Evolutionary conservation across 2,888 invertebrate genomes (phyloP), one percentile per base, ranked within the genome.

Genomic region (Drosophila aldrichi): DNA sequence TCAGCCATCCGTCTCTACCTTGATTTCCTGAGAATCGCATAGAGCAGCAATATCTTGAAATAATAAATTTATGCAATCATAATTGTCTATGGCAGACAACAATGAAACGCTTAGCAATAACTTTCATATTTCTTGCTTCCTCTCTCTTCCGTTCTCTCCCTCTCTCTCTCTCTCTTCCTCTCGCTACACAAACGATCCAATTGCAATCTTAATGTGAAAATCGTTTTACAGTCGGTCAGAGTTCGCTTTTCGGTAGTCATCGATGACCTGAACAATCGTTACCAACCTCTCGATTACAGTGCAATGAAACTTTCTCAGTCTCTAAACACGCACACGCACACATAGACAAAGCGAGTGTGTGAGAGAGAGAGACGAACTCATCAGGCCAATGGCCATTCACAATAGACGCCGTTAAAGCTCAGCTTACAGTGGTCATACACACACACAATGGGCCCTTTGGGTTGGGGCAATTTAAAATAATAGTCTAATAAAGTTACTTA

Each of bases 401-500:
- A 67, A 74, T 71, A 44, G 74, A 64, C 44, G 61, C 49, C 51
- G 68, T 63, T 67, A 51, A 73, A 70, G 73, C 73, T 65, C 58
- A 69, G 76, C 73, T 76, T 41, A 48, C 40, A 55, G 32, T 36
- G 63, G 54, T 63, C 66, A 51, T 72, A 68, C 63, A 59, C 51
- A 36, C 20, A 65, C 51, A 74, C 70, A 70, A 69, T 71, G 69
- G 76, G 52, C 36, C 52, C 66, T 63, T 55, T 66, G 64, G 74
- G 77, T 48, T 68, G 69, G 74, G 77, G 81, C 82, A 84, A 81
- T 83, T 83, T 84, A 81, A 83, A 83, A 85, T 83, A 83, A 83
- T 85, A 81, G 85, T 79, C 81, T 85, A 82, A 85, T 84, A 84
- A 84, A 84, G 83, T 84, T 85, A 86, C 83, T 84, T 85, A 83